phyloP scores from a whole-genome alignment of 2,113 vertebrate genomes.

The Gambusia holbrooki region DNA sequence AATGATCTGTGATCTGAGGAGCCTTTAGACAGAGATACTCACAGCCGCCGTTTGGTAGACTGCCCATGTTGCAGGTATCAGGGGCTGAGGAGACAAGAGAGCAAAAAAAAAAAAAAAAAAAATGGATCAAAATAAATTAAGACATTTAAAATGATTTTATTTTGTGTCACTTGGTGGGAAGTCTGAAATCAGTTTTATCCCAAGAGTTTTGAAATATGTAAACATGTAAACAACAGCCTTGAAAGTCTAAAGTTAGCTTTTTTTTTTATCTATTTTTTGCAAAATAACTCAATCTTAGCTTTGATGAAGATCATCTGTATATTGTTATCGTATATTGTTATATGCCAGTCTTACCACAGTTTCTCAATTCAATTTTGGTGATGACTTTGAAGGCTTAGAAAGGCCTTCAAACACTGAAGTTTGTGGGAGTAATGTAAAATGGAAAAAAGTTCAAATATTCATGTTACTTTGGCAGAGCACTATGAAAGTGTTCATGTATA shows the following conservation, averaged over 20 bases:
- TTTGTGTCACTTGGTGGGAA: background rate
- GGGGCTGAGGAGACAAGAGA: constrained; percentile 80
- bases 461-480: background rate
- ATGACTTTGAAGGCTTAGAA: background rate
- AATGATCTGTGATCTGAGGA: constrained; percentile 91
- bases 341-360: background rate
- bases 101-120: background rate
- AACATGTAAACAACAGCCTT: no score
- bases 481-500: constrained; percentile 15
- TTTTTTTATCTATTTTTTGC: background rate
- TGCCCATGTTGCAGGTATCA: constrained; percentile 90
- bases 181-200: background rate
- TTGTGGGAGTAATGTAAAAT: background rate
- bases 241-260: background rate
- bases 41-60: constrained; percentile 92
- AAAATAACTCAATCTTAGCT: background rate
- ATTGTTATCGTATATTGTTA: background rate
- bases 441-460: background rate
- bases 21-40: constrained; percentile 97
- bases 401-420: background rate
- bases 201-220: no score
- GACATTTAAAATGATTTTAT: background rate
- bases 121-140: background rate
- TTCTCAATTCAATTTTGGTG: background rate
- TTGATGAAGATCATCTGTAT: background rate